Evolutionary conservation across 2,797 vertebrate species (phyloP), one percentile per base, ranked within the genome.

Genomic region (Rachycentron canadum): DNA sequence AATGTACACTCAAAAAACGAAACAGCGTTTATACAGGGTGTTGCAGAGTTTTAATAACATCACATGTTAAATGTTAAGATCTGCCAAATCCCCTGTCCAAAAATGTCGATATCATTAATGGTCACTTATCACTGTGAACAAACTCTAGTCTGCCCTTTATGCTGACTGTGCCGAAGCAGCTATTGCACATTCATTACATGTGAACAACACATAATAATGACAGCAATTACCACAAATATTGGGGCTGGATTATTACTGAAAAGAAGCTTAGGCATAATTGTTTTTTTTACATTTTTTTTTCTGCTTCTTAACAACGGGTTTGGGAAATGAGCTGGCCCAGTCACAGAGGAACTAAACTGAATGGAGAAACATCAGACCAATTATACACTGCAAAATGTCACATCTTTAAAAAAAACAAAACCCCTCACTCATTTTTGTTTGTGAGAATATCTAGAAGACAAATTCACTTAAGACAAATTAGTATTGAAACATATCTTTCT

Each of bases 141-240:
- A 2, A 77, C 60, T 71, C n/a, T 30, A 5, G 8, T 45, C 13
- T 41, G 38, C 17, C 47, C 43, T 62, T 75, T 36, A 28, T 43
- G 61, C n/a, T 36, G n/a, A 74, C 45, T 62, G 38, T 26, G 79
- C 59, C 2, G 16, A 47, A 47, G 53, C 30, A 53, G 64, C 53
- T 49, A 25, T 32, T 14, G 49, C 66, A 64, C 66, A 78, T 71
- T 83, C 47, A 79, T 76, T 78, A 66, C 67, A 74, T 73, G 58
- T 40, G 56, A 81, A 64, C 52, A 26, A 73, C 57, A 63, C 70
- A 77, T 65, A 66, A 73, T 78, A 85, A 86, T 69, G 62, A 71
- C 68, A 73, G 74, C 78, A 81, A 84, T 84, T 78, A 76, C 67
- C 65, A 65, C 63, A 79, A 76, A 75, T 69, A 55, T 78, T 69